These are phyloP conservation scores for Bungarus multicinctus DNA, from an alignment of 2,113 vertebrate genomes.

Conservation along the genomic window DNA sequence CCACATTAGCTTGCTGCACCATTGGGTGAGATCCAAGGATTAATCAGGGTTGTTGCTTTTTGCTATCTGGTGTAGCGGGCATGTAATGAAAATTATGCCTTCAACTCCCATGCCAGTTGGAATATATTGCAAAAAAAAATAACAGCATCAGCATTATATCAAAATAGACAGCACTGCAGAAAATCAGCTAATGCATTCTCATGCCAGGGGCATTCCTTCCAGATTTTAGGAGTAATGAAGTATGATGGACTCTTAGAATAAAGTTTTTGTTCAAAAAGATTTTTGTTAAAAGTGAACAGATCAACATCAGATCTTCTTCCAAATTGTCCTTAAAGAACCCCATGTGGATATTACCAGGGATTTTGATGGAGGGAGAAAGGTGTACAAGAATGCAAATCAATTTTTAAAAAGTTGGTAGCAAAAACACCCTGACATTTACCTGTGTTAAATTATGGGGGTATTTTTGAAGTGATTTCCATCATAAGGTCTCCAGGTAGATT, in stretches of 20 bases:
- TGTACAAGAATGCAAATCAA: background rate
- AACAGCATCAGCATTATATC: slow-evolving; percentile 67
- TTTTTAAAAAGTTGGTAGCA: background rate
- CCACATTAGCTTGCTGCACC: slow-evolving; percentile 67
- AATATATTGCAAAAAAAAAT: slow-evolving; percentile 61
- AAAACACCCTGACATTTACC: background rate
- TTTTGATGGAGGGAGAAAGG: background rate
- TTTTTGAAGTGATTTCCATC: background rate
- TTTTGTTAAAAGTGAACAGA: background rate
- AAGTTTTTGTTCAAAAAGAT: background rate
- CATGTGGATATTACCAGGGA: background rate
- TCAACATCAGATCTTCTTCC: background rate
- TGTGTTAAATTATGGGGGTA: background rate
- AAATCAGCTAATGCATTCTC: slow-evolving; percentile 42
- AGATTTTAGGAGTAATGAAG: slow-evolving; percentile 46
- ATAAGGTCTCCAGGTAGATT: background rate
- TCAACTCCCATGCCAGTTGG: slow-evolving; percentile 60
- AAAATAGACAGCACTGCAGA: slow-evolving; percentile 63
- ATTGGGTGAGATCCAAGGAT: slow-evolving; percentile 68
- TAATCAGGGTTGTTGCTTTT: slow-evolving; percentile 64
- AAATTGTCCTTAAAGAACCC: background rate
- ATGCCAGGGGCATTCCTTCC: slow-evolving; percentile 46
- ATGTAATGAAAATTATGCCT: slow-evolving; percentile 67
- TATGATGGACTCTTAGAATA: slow-evolving; percentile 22
- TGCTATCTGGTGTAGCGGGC: slow-evolving; percentile 68